Evolutionary conservation across 1,140 invertebrate species (phyloP).

Genomic region (Trissolcus basalis): DNA sequence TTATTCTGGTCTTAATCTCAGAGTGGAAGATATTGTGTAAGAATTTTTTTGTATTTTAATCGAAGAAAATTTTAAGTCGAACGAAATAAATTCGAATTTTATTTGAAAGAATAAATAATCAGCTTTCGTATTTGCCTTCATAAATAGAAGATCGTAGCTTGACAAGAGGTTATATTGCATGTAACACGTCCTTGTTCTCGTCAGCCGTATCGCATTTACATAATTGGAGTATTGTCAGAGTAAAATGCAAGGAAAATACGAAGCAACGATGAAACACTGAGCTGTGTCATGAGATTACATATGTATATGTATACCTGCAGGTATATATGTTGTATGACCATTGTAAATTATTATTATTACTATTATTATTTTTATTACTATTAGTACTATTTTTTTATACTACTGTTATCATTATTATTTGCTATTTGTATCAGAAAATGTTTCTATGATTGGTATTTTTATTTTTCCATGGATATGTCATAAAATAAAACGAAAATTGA

Average conservation of each 20-base stretch:
- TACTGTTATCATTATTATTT: too few relatives aligned
- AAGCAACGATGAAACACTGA: slow-evolving; percentile 30
- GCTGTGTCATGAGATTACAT: slow-evolving; percentile 23
- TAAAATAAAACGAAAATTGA: too few relatives aligned
- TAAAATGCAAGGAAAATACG: slow-evolving; percentile 51
- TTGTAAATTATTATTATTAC: slow-evolving; percentile 11
- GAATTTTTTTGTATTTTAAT: too few relatives aligned
- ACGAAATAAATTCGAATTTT: too few relatives aligned
- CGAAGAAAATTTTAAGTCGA: too few relatives aligned
- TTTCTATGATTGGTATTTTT: too few relatives aligned
- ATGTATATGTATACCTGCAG: slow-evolving; percentile 26
- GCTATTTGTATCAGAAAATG: too few relatives aligned
- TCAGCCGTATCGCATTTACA: slow-evolving; percentile 56
- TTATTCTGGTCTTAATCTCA: too few relatives aligned
- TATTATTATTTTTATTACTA: too few relatives aligned
- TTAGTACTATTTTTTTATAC: too few relatives aligned
- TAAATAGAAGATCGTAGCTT: slow-evolving; percentile 33
- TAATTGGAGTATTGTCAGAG: slow-evolving; percentile 58
- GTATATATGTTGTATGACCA: slow-evolving; percentile 15
- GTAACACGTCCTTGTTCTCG: slow-evolving; percentile 52
- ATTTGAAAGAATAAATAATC: background rate
- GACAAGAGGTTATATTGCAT: slow-evolving; percentile 49
- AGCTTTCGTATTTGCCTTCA: slow-evolving; percentile 9
- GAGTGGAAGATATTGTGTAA: too few relatives aligned
- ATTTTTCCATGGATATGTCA: too few relatives aligned